These are phyloP conservation scores for Hiodon alosoides DNA, from an alignment of 2,113 vertebrate species.

Conservation along the genomic window DNA sequence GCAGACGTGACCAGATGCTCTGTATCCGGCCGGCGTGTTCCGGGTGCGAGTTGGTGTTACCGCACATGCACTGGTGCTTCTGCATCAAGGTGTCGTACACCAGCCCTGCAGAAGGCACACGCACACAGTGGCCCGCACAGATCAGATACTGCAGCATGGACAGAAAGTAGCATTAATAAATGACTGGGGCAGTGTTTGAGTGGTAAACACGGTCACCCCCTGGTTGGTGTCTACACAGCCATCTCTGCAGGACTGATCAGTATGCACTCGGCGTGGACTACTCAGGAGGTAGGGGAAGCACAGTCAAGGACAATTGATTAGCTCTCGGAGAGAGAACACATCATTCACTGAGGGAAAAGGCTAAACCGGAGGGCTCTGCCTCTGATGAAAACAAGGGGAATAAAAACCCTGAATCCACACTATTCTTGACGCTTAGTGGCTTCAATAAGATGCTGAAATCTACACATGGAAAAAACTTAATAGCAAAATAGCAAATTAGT, in stretches of 20 bases:
- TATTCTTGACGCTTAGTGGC: neutral
- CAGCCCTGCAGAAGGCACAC: conserved; percentile 66
- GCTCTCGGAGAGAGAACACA: conserved; percentile 16
- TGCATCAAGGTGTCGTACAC: conserved; percentile 95
- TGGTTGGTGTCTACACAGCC: too few relatives aligned
- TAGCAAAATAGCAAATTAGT: too few relatives aligned
- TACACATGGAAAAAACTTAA: too few relatives aligned
- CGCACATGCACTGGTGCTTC: conserved; percentile 94
- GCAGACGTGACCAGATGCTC: conserved; percentile 54
- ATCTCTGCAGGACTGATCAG: conserved; percentile 10
- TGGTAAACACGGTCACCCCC: too few relatives aligned
- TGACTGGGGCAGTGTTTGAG: too few relatives aligned
- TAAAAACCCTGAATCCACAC: too few relatives aligned
- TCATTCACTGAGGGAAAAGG: conserved; percentile 11
- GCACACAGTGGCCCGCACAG: neutral
- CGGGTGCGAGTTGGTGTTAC: conserved; percentile 86
- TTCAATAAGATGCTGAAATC: neutral
- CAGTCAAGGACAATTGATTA: conserved; percentile 19
- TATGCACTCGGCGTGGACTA: conserved; percentile 4
- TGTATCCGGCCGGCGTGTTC: conserved; percentile 93
- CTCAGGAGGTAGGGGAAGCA: neutral
- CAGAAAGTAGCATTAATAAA: too few relatives aligned
- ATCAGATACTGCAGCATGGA: neutral
- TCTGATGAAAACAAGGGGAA: neutral
- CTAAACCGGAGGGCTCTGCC: neutral